Conservation (phyloP, 2,888 invertebrate genomes). For the Acanthoscelides obtectus region DNA sequence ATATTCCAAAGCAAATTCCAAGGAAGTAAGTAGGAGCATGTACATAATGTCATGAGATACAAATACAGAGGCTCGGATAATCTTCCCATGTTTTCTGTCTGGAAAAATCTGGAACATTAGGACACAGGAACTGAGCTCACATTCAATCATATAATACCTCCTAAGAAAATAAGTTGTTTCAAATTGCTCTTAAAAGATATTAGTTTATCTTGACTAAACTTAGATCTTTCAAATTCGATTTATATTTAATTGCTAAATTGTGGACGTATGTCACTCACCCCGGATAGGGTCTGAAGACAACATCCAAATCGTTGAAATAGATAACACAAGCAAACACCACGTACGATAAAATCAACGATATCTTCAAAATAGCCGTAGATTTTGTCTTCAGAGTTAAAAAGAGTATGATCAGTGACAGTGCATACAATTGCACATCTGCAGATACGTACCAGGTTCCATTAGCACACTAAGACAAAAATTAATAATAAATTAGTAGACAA, state of each 20-base stretch:
- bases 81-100: background rate
- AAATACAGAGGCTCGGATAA: background rate
- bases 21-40: background rate
- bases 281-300: background rate
- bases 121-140: no score
- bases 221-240: no score
- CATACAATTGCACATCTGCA: slow-evolving; percentile 8
- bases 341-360: slow-evolving; percentile 4
- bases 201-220: no score
- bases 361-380: background rate
- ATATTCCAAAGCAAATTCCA: slow-evolving; percentile 6
- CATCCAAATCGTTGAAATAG: slow-evolving; percentile 4
- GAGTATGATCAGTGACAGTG: slow-evolving; percentile 3
- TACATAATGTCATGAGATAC: background rate
- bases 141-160: no score
- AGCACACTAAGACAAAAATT: slow-evolving; percentile 11
- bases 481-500: no score
- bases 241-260: no score
- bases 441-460: slow-evolving; percentile 7
- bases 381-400: slow-evolving; percentile 4
- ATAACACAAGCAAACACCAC: background rate
- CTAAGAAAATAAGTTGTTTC: no score
- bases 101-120: background rate
- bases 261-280: slow-evolving; percentile 9
- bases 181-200: no score